phyloP scores from a whole-genome alignment of 2,888 invertebrate genomes.

The Pemphredon lugubris region DNA sequence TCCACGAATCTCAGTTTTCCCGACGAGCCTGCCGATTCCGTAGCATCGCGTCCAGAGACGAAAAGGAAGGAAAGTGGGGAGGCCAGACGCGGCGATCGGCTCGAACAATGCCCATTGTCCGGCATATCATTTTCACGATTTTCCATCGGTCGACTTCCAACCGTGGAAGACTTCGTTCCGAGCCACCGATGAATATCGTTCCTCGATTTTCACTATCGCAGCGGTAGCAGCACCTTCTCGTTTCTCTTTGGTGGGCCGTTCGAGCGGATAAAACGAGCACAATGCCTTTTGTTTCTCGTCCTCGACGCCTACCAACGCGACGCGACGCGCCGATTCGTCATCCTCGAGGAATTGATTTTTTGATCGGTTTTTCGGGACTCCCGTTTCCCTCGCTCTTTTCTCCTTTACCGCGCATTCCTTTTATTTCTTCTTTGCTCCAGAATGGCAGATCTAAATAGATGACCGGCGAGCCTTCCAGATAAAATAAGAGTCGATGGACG shows the following conservation, averaged over 20 bases:
- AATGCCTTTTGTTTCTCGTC: slow-evolving; percentile 59
- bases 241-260: slow-evolving; percentile 54
- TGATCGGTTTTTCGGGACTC: slow-evolving; percentile 39
- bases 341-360: slow-evolving; percentile 55
- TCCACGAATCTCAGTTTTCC: slow-evolving; percentile 43
- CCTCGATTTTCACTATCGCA: slow-evolving; percentile 52
- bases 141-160: slow-evolving; percentile 67
- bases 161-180: slow-evolving; percentile 56
- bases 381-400: background rate
- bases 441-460: too few species aligned
- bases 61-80: slow-evolving; percentile 50
- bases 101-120: slow-evolving; percentile 78
- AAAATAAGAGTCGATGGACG: too few species aligned
- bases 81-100: slow-evolving; percentile 55
- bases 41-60: slow-evolving; percentile 44
- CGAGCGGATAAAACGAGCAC: slow-evolving; percentile 56
- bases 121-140: slow-evolving; percentile 78
- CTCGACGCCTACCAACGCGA: slow-evolving; percentile 55
- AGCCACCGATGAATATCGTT: slow-evolving; percentile 57
- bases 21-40: slow-evolving; percentile 38
- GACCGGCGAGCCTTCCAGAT: too few species aligned
- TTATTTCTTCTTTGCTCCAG: too few species aligned
- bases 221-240: slow-evolving; percentile 50
- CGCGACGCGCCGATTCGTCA: slow-evolving; percentile 57
- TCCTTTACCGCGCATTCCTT: too few species aligned